Conservation (phyloP, 2,113 vertebrate species). For the Bufo gargarizans region DNA sequence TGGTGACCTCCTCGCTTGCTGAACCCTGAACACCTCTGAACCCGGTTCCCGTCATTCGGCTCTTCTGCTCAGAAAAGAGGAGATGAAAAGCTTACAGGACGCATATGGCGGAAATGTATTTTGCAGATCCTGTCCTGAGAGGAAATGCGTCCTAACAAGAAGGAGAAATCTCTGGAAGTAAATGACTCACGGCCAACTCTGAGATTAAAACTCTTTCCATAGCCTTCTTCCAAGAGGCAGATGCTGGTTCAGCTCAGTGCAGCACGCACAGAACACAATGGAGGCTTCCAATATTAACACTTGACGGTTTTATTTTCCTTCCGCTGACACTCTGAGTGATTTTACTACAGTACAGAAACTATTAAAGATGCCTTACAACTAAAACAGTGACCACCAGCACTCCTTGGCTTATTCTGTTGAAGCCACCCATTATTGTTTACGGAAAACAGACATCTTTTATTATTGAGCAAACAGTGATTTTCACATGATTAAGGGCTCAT, state of each 20-base stretch:
- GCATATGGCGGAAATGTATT: conserved; percentile 47
- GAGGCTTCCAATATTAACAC: conserved; percentile 17
- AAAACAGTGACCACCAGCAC: background rate
- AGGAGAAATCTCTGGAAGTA: conserved; percentile 36
- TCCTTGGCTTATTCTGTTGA: background rate
- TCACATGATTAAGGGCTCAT: too few relatives aligned
- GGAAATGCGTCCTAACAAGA: conserved; percentile 37
- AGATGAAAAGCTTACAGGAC: conserved; percentile 36
- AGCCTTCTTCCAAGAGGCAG: conserved; percentile 16
- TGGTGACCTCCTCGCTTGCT: background rate
- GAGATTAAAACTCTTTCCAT: conserved; percentile 30
- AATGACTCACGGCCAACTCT: conserved; percentile 31
- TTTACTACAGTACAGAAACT: background rate
- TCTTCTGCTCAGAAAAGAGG: conserved; percentile 18
- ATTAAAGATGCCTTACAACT: background rate
- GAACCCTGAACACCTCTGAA: background rate
- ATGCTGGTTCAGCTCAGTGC: conserved; percentile 20
- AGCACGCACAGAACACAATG: background rate
- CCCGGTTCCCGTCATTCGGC: conserved; percentile 4
- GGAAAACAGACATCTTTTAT: background rate
- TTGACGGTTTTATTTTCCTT: background rate
- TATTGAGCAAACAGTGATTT: too few relatives aligned
- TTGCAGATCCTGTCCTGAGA: conserved; percentile 45
- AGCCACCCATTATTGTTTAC: background rate
- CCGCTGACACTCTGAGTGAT: background rate